Evolutionary conservation across 1,140 invertebrate genomes (phyloP).

Genomic region (Orius insidiosus): DNA sequence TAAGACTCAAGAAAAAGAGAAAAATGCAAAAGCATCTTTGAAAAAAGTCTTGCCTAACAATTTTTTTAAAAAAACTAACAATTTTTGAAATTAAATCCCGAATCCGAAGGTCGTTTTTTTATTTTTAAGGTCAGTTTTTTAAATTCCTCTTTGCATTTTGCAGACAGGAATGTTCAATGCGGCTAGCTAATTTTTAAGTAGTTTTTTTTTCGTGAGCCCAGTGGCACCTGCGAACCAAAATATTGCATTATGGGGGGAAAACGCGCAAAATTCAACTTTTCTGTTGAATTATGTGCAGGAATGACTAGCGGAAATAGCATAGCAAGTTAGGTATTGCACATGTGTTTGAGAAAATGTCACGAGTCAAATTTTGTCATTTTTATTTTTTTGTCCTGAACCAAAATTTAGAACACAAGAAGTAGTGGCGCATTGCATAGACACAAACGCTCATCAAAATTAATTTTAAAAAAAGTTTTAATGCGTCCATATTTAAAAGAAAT

Average conservation of each 20-base stretch:
- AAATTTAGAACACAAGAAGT: neutral
- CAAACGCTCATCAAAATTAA: neutral
- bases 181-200: slow-evolving; percentile 4
- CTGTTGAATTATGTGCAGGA: too few relatives aligned
- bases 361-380: neutral
- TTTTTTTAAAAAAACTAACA: neutral
- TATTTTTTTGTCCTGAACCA: neutral
- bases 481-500: neutral
- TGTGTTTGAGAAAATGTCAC: slow-evolving; percentile 3
- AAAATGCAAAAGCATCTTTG: slow-evolving; percentile 3
- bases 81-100: too few relatives aligned
- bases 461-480: neutral
- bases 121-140: too few relatives aligned
- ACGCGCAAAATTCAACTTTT: too few relatives aligned
- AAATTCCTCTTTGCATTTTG: too few relatives aligned
- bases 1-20: slow-evolving; percentile 39
- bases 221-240: slow-evolving; percentile 1
- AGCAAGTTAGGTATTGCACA: slow-evolving; percentile 6
- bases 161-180: too few relatives aligned
- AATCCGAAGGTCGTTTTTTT: too few relatives aligned
- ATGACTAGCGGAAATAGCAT: too few relatives aligned
- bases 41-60: slow-evolving; percentile 1
- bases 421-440: slow-evolving; percentile 9
- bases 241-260: neutral
- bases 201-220: neutral